Evolutionary conservation across 2,113 vertebrate species (phyloP), one percentile per base, ranked within the genome.

Genomic region (Dasyornis broadbenti): DNA sequence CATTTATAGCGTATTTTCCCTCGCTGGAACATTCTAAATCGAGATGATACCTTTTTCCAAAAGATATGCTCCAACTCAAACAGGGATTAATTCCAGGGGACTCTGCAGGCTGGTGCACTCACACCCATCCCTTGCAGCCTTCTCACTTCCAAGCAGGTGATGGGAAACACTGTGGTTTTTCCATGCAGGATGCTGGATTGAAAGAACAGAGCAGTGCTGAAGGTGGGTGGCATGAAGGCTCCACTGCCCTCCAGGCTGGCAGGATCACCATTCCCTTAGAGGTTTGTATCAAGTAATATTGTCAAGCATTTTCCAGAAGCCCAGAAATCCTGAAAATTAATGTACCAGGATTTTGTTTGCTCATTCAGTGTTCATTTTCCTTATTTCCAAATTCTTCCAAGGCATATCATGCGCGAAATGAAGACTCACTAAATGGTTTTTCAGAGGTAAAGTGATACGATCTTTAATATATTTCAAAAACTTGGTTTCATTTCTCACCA

Each of bases 331-430:
- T 81, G 68, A 37, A 61, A 28, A 5, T 47, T 63, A 15, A 45
- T 4, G 19, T 13, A 44, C 18, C 30, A 59, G 44, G n/a, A 50
- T 86, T 78, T 54, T 81, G 20, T 66, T 63, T 4, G 1, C 16
- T 82, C 0, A 0, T 75, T 79, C 61, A n/a, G 1, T 56, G 14
- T 35, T 75, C 0, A 1, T 60, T 84, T 87, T 63, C 60, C 65
- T 23, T 15, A 7, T 76, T 71, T 79, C 47, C 37, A 72, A 9
- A 50, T 52, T 64, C 31, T 75, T 31, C 40, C 18, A 40, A 71
- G 47, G 37, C 61, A 15, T 60, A n/a, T 15, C 0, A 3, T 0
- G 1, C 0, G 0, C 45, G 70, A 76, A 82, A 39, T 30, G 18
- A 50, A 81, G 35, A 79, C 12, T 24, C 35, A 6, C 31, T 20